A percentile compares a stretch with the other conserved stretches of the same genome.
Conservation (phyloP, 2,113 vertebrate genomes). For the Himantopus leucocephalus region DNA sequence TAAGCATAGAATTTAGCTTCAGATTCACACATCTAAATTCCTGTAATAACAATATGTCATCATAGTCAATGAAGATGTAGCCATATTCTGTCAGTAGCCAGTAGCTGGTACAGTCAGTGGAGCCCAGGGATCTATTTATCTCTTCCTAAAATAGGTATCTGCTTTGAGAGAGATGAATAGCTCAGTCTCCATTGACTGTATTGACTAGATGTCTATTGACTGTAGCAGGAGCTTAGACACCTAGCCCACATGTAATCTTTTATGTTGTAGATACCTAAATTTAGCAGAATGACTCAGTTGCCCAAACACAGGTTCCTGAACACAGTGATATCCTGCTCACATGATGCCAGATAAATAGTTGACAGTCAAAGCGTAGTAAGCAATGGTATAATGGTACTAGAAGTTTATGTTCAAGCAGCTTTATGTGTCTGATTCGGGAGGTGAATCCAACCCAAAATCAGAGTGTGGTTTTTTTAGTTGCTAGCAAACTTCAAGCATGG, state of each 20-base stretch:
- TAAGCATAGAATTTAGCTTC: background rate
- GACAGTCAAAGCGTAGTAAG: background rate
- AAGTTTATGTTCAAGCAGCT: background rate
- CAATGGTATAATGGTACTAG: background rate
- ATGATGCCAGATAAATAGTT: background rate
- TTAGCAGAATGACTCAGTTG: background rate
- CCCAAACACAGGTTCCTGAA: background rate
- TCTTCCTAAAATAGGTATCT: background rate
- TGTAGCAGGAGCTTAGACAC: background rate
- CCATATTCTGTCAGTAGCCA: too few species aligned
- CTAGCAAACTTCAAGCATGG: background rate
- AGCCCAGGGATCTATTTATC: background rate
- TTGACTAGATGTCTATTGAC: background rate
- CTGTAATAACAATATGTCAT: background rate
- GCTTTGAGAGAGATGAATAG: background rate
- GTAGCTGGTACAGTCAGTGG: background rate
- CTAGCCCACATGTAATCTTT: background rate
- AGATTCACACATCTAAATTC: background rate
- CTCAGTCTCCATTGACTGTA: background rate
- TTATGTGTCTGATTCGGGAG: background rate
- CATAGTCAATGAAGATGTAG: background rate
- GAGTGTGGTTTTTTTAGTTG: background rate
- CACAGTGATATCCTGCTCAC: background rate
- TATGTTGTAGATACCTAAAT: background rate
- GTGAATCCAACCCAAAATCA: background rate